Evolutionary conservation across 2,888 invertebrate species (phyloP), one percentile per base, ranked within the genome.

Genomic region (Tigriopus californicus): DNA sequence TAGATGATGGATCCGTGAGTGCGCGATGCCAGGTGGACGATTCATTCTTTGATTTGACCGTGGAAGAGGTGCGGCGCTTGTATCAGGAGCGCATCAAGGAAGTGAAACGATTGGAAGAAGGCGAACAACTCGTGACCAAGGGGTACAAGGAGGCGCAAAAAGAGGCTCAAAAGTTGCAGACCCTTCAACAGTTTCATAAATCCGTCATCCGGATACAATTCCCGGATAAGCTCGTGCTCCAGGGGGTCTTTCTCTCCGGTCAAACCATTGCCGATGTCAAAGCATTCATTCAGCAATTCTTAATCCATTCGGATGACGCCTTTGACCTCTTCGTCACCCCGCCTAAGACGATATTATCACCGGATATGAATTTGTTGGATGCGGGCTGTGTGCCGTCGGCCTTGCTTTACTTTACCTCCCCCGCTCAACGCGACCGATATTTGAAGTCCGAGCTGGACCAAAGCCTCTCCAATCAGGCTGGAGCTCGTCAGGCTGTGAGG

Each of bases 161-260:
- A n/a, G 52, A 52, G 52, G 20, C 52, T 15, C 8, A 52, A 24
- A 52, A 52, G 22, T 40, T 6, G 24, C 25, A 4, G 24, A 18
- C 24, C 15, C 52, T 52, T 15, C 18, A 25, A 1, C 24, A 25
- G 4, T 52, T 33, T 52, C 24, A 52, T 10, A 52, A 52, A 40
- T 52, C 52, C 33, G 52, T 52, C 18, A 52, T 52, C 24, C 52
- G 52, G 11, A 24, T 52, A 5, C 52, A 52, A 52, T 52, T 52
- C 52, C 52, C 52, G 11, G 33, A 52, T 24, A 24, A 40, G 10
- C 33, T 33, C 24, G 52, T 52, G 11, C 52, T 52, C 13, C 52
- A 52, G 22, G 24, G 15, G 2, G 52, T 52, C 15, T 52, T 24
- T 4, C 52, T 52, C 1, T 33, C 25, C 13, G 52, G 52, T 33